Percentiles rank a stretch among this genome's conserved stretches.
phyloP scores from a whole-genome alignment of 2,797 vertebrate genomes.

The Sitta carolinensis region DNA sequence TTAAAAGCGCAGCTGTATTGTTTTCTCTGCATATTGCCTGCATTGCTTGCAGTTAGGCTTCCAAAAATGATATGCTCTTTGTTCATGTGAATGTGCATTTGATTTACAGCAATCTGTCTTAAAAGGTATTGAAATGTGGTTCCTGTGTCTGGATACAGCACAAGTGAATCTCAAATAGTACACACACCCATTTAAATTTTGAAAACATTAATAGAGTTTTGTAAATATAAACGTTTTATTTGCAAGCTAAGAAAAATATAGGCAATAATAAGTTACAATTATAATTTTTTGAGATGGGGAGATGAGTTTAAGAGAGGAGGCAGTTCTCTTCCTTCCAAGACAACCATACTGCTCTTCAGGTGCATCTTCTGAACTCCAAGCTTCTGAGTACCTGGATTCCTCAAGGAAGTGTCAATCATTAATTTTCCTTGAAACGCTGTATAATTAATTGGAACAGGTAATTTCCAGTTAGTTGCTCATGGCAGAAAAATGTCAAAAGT shows the following conservation, averaged over 20 bases:
- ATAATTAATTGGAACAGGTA: background rate
- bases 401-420: background rate
- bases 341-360: background rate
- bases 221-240: background rate
- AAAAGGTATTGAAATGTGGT: background rate
- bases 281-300: background rate
- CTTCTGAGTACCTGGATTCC: background rate
- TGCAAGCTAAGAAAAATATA: background rate
- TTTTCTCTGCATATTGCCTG: background rate
- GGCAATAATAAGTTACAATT: background rate
- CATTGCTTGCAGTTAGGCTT: background rate
- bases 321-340: background rate
- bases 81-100: background rate
- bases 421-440: background rate
- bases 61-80: background rate
- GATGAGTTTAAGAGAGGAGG: background rate
- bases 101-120: background rate
- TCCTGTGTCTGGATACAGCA: background rate
- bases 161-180: background rate
- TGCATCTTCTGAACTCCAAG: background rate
- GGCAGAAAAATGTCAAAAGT: background rate
- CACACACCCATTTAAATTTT: background rate
- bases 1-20: background rate
- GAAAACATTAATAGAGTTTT: background rate
- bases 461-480: background rate